A percentile compares a stretch with the other conserved stretches of the same genome.
Evolutionary conservation across 2,888 invertebrate species (phyloP).

Genomic region (Patella depressa): DNA sequence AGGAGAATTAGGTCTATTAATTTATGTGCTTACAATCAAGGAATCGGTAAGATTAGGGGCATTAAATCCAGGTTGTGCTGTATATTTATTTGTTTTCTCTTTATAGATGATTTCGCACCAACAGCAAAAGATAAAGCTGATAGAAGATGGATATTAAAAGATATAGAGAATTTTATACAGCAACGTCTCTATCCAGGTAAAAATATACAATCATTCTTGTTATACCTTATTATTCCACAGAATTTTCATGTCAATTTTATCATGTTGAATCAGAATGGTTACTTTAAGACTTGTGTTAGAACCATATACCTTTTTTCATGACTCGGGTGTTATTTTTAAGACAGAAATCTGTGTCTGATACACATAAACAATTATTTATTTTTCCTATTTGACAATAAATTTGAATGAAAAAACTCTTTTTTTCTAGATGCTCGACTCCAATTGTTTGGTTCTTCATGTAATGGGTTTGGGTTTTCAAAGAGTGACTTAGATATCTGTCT

Average conservation of each 20-base stretch:
- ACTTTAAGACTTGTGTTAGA: too few relatives aligned
- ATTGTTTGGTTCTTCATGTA: conserved; percentile 76
- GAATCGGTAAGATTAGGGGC: too few relatives aligned
- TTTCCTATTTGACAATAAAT: too few relatives aligned
- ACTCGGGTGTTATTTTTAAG: too few relatives aligned
- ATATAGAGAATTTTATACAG: conserved; percentile 68
- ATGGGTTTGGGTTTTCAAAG: conserved; percentile 75
- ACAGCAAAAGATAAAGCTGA: conserved; percentile 43
- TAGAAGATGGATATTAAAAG: conserved; percentile 63
- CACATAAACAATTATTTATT: too few relatives aligned
- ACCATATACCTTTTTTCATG: too few relatives aligned
- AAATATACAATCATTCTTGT: background rate
- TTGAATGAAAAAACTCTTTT: background rate
- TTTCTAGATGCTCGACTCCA: conserved; percentile 71
- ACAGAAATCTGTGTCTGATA: too few relatives aligned
- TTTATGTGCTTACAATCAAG: too few relatives aligned
- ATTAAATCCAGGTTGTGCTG: too few relatives aligned
- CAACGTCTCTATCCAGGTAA: conserved; percentile 29
- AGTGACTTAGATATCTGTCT: conserved; percentile 78
- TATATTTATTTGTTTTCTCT: background rate
- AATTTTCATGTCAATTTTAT: too few relatives aligned
- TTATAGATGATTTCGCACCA: conserved; percentile 61
- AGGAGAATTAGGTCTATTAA: too few relatives aligned
- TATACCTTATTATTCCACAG: background rate
- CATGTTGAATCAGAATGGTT: too few relatives aligned